phyloP scores from a whole-genome alignment of 2,113 vertebrate species.

The Typhlomys cinereus region DNA sequence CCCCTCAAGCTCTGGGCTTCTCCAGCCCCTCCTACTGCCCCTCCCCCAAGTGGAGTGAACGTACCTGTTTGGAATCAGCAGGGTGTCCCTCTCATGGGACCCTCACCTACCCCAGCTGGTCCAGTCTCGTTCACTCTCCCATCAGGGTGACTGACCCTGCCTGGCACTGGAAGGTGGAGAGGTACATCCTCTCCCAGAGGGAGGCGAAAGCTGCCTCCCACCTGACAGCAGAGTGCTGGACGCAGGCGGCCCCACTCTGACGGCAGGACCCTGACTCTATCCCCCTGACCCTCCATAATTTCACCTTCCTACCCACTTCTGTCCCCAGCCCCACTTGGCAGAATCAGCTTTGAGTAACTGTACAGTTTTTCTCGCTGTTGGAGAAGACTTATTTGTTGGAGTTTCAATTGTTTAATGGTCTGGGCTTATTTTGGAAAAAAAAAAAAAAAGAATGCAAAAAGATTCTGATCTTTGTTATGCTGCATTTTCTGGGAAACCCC shows the following conservation, averaged over 20 bases:
- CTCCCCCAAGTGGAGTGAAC: slow-evolving; percentile 64
- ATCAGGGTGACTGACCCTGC: slow-evolving; percentile 79
- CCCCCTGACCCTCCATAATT: slow-evolving; percentile 24
- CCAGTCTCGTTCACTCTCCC: slow-evolving; percentile 84
- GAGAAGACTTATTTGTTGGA: slow-evolving; percentile 81
- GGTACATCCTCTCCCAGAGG: slow-evolving; percentile 45
- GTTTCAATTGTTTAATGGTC: slow-evolving; percentile 82
- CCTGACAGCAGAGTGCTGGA: slow-evolving; percentile 74
- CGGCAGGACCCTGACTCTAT: slow-evolving; percentile 67
- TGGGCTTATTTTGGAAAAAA: slow-evolving; percentile 82
- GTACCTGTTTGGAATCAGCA: slow-evolving; percentile 72
- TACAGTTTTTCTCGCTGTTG: slow-evolving; percentile 80
- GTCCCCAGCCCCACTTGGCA: slow-evolving; percentile 76
- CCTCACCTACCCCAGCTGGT: slow-evolving; percentile 76
- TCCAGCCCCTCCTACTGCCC: slow-evolving; percentile 43
- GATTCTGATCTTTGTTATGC: slow-evolving; percentile 71
- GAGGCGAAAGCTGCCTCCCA: slow-evolving; percentile 53
- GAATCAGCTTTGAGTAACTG: slow-evolving; percentile 82
- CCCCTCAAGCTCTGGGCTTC: slow-evolving; percentile 64
- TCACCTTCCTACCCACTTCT: slow-evolving; percentile 42
- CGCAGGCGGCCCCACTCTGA: slow-evolving; percentile 75
- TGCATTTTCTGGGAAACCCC: slow-evolving; percentile 56
- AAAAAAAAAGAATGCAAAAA: slow-evolving; percentile 51
- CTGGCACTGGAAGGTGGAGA: slow-evolving; percentile 84
- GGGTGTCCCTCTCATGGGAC: slow-evolving; percentile 68